These are phyloP conservation scores for Falco novaeseelandiae DNA, from an alignment of 2,797 vertebrate genomes.

Conservation along the genomic window DNA sequence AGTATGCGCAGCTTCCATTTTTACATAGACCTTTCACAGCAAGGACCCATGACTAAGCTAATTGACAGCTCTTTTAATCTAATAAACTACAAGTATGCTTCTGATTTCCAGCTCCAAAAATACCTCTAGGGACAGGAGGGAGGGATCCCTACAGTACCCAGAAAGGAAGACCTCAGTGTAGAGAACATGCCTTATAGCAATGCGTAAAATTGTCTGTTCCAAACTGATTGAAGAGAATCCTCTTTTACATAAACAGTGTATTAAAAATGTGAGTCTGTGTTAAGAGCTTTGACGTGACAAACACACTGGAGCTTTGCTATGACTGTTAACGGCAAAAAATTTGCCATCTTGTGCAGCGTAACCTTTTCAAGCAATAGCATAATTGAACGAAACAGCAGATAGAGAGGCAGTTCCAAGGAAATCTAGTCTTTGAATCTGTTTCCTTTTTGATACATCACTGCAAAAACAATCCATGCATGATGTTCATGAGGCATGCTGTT, in stretches of 20 bases:
- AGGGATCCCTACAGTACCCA: background rate
- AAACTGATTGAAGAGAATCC: slow-evolving; percentile 19
- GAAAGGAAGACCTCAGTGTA: background rate
- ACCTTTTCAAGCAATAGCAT: slow-evolving; percentile 20
- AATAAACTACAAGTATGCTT: slow-evolving; percentile 45
- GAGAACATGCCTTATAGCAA: slow-evolving; percentile 6
- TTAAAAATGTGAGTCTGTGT: background rate
- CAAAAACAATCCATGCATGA: slow-evolving; percentile 25
- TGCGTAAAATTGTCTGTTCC: background rate
- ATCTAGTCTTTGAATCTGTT: background rate
- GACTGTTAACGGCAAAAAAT: background rate
- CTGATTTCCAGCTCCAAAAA: slow-evolving; percentile 22
- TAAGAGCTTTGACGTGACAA: slow-evolving; percentile 4
- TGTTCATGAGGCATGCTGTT: slow-evolving; percentile 39
- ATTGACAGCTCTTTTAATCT: slow-evolving; percentile 63
- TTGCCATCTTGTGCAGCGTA: background rate
- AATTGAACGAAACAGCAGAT: slow-evolving; percentile 9
- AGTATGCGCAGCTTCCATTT: background rate
- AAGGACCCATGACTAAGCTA: slow-evolving; percentile 34
- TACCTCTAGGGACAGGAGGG: slow-evolving; percentile 8
- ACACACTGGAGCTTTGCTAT: background rate
- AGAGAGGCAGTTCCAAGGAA: slow-evolving; percentile 16
- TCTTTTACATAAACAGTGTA: slow-evolving; percentile 9
- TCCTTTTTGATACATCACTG: slow-evolving; percentile 17
- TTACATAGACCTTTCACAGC: background rate